Evolutionary conservation across 2,888 invertebrate species (phyloP), one percentile per base, ranked within the genome.

Genomic region (Acanthopleura granulata): DNA sequence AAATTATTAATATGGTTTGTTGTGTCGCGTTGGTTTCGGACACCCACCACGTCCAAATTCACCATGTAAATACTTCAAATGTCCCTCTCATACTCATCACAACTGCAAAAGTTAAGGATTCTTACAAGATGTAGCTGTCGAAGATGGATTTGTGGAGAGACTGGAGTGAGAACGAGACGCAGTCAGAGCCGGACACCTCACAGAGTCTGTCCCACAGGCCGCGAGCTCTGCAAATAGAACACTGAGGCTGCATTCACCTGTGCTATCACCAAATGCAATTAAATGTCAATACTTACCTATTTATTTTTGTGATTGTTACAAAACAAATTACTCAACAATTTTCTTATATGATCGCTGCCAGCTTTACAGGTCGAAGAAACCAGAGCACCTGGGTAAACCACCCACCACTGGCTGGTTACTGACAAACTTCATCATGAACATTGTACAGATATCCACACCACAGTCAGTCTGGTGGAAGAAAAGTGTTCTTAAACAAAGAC

Each of bases 71-170:
- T 40, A 40, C 4, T 40, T 40, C 9, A 3, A 3, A 40, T 40
- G 40, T 40, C 40, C 40, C 40, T 40, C 3, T 6, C 40, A 40
- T 9, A 6, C 3, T 6, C 57, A 57, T 6, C 18, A 57, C 12
- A 12, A 12, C 12, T n/a, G 22, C 3, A 57, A 57, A 57, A 12
- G 40, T 40, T 40, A 40, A 40, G 9, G 40, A 40, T 27, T 22
- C 66, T 66, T 27, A 66, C 66, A 66, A 27, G 25, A 66, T 6
- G 25, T 27, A 66, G 29, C 22, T 25, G 25, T 66, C 66, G 25
- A 66, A 66, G 16, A 66, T 25, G 25, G 66, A 66, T 27, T 66
- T 66, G 29, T 66, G 22, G 22, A 66, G 66, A 16, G 18, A 25
- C 16, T 22, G 22, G 15, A 66, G 16, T 3, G 18, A 27, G 25